Conservation (phyloP, 2,113 vertebrate genomes). For the Carettochelys insculpta region DNA sequence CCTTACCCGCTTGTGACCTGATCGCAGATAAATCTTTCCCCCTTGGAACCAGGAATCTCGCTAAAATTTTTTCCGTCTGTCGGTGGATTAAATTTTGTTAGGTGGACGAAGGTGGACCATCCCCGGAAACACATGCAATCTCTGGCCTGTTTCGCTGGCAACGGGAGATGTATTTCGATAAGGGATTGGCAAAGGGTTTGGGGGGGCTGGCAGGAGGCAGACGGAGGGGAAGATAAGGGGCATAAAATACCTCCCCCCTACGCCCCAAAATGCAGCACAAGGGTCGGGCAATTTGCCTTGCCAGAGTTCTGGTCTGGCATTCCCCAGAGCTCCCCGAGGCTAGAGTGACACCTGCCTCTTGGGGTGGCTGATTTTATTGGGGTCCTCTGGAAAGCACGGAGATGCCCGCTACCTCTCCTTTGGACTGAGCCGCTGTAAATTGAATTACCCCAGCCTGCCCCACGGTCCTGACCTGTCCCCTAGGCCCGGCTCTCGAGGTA, state of each 20-base stretch:
- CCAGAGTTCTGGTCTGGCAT: neutral
- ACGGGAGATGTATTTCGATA: neutral
- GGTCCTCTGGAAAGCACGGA: neutral
- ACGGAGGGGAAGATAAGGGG: neutral
- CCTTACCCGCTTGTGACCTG: neutral
- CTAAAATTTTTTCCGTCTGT: no score
- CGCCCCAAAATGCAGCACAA: neutral
- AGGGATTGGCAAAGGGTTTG: neutral
- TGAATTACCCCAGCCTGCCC: neutral
- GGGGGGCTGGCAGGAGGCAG: neutral
- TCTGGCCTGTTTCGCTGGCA: neutral
- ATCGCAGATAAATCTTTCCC: neutral
- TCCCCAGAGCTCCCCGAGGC: neutral
- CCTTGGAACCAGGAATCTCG: neutral
- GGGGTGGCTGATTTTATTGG: neutral
- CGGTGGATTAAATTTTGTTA: no score
- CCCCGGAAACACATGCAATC: no score
- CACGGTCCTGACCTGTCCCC: neutral
- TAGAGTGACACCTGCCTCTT: neutral
- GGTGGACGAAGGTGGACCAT: no score
- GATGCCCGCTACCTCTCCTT: neutral
- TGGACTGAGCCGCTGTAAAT: neutral
- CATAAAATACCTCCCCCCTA: no score
- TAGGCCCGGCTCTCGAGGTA: neutral
- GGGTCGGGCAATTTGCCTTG: neutral